Conservation (phyloP, 2,797 vertebrate species). For the Megalops cyprinoides region DNA sequence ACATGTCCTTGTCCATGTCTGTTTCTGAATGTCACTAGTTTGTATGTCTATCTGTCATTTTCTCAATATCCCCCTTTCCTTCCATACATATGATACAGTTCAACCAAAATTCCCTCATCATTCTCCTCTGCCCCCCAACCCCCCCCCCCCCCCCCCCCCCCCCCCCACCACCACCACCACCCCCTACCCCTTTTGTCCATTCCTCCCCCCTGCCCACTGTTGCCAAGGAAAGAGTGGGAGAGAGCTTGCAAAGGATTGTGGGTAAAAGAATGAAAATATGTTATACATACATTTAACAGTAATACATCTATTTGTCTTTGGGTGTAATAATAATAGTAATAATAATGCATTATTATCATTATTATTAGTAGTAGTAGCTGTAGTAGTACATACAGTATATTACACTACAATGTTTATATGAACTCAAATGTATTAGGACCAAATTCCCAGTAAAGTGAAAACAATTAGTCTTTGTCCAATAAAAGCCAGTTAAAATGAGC, state of each 20-base stretch:
- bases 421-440: background rate
- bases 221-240: constrained; percentile 2
- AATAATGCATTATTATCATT: too few species aligned
- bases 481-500: constrained; percentile 6
- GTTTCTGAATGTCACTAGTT: constrained; percentile 22
- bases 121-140: background rate
- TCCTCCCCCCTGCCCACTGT: background rate
- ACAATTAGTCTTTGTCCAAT: constrained; percentile 11
- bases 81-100: background rate
- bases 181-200: background rate
- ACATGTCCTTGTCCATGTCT: constrained; percentile 1
- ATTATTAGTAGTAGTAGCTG: background rate
- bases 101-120: background rate
- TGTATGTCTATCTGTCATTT: constrained; percentile 9
- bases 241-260: constrained; percentile 15
- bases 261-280: background rate
- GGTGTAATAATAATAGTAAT: too few species aligned
- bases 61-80: background rate
- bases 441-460: constrained; percentile 14
- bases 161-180: too few species aligned
- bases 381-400: background rate
- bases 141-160: background rate
- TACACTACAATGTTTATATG: background rate
- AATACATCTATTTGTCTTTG: too few species aligned
- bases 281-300: too few species aligned